A percentile compares a stretch with the other conserved stretches of the same genome.
phyloP scores from a whole-genome alignment of 1,140 invertebrate genomes.

The Frieseomelitta varia region DNA sequence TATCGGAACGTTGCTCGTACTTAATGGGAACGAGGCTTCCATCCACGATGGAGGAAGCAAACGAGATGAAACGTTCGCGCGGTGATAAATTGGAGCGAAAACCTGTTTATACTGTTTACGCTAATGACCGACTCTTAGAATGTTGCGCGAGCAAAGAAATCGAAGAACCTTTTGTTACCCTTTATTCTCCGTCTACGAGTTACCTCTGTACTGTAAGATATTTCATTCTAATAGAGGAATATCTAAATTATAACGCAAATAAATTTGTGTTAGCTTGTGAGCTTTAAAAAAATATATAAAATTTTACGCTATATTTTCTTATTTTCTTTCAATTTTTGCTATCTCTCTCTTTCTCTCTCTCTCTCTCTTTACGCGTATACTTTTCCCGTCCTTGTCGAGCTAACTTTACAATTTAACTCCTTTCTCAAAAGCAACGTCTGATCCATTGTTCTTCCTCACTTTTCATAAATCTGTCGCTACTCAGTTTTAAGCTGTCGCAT shows the following conservation, averaged over 20 bases:
- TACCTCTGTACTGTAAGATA: too few relatives aligned
- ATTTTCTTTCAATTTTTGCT: neutral
- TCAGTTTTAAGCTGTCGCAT: neutral
- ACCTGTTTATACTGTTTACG: slow-evolving; percentile 14
- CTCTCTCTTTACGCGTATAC: too few relatives aligned
- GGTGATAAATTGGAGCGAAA: slow-evolving; percentile 31
- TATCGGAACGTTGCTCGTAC: neutral
- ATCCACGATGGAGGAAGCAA: neutral
- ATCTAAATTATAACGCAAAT: neutral
- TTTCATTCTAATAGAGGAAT: neutral
- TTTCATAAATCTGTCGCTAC: too few relatives aligned
- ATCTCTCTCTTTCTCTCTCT: too few relatives aligned
- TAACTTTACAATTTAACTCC: neutral
- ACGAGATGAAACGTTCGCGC: neutral
- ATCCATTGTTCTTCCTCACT: neutral
- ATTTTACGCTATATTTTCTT: neutral
- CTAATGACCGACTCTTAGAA: slow-evolving; percentile 15
- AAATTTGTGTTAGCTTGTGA: neutral
- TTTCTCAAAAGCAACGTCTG: neutral
- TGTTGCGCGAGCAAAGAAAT: neutral
- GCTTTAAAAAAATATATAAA: neutral
- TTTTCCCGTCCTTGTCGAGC: neutral
- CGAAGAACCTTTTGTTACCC: neutral
- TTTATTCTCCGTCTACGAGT: neutral
- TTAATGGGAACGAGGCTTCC: neutral